These are phyloP conservation scores for Gisinianus flammeolus DNA, from an alignment of 2,888 invertebrate species.

Conservation along the genomic window DNA sequence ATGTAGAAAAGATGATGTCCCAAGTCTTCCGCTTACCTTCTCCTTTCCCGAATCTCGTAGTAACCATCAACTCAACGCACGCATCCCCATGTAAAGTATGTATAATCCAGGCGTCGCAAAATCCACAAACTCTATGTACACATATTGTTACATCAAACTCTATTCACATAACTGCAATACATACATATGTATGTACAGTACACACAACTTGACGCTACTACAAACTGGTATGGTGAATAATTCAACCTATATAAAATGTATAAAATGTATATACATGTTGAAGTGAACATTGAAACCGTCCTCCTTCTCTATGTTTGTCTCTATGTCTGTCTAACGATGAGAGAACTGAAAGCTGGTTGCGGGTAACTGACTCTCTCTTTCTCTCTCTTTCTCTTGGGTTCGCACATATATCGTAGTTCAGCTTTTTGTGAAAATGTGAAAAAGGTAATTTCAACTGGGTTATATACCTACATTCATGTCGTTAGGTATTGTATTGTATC, in stretches of 20 bases:
- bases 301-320: not conserved
- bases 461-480: not conserved
- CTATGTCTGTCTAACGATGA: not conserved
- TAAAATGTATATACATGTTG: too few species aligned
- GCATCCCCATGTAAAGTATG: too few species aligned
- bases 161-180: too few species aligned
- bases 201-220: too few species aligned
- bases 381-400: not conserved
- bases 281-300: not conserved
- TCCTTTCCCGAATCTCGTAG: not conserved
- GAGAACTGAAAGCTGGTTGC: conserved; percentile 25
- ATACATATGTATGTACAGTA: too few species aligned
- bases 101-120: too few species aligned
- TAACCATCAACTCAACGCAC: too few species aligned
- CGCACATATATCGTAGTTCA: too few species aligned
- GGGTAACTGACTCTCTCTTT: not conserved
- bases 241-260: too few species aligned
- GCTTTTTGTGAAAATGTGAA: conserved; percentile 35
- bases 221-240: too few species aligned
- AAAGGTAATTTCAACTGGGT: conserved; percentile 40
- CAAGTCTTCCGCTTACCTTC: not conserved
- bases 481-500: not conserved
- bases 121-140: too few species aligned
- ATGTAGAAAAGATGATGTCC: not conserved
- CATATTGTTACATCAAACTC: too few species aligned